Conservation (phyloP, 1,140 invertebrate genomes). For the Hypothenemus hampei region DNA sequence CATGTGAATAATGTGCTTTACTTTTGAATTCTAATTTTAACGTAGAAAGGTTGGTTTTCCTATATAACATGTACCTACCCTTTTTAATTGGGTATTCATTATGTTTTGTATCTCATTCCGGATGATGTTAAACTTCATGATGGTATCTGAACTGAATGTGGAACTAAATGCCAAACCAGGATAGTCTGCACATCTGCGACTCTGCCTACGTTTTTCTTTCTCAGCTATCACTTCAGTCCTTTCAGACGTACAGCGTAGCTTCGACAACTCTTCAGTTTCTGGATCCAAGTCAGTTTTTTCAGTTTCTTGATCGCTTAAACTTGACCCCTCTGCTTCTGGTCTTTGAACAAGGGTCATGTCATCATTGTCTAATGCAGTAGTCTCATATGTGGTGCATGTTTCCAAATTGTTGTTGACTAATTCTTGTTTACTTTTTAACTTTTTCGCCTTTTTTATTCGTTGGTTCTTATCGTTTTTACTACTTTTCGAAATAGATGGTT, state of each 20-base stretch:
- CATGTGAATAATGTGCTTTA: not conserved
- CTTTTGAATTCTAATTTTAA: not conserved
- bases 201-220: constrained; percentile 67
- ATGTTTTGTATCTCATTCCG: constrained; percentile 96
- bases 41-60: too few species aligned
- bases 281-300: constrained; percentile 58
- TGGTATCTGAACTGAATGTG: constrained; percentile 92
- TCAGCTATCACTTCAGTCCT: constrained; percentile 81
- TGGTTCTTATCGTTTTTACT: constrained; percentile 35
- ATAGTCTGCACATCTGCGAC: constrained; percentile 80
- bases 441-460: constrained; percentile 32
- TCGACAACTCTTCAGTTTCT: constrained; percentile 71
- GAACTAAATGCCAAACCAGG: constrained; percentile 85
- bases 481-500: constrained; percentile 22
- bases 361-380: not conserved
- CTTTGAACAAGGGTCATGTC: constrained; percentile 50
- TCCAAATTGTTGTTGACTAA: constrained; percentile 8
- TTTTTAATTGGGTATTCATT: constrained; percentile 90
- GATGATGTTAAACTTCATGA: constrained; percentile 97
- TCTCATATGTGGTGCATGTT: constrained; percentile 1
- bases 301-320: constrained; percentile 49
- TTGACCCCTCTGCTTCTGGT: constrained; percentile 49
- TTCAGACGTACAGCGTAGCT: constrained; percentile 80
- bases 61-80: constrained; percentile 75
- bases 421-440: constrained; percentile 19